These are phyloP conservation scores for Nycticryphes semicollaris DNA, from an alignment of 2,113 vertebrate genomes.

Conservation along the genomic window DNA sequence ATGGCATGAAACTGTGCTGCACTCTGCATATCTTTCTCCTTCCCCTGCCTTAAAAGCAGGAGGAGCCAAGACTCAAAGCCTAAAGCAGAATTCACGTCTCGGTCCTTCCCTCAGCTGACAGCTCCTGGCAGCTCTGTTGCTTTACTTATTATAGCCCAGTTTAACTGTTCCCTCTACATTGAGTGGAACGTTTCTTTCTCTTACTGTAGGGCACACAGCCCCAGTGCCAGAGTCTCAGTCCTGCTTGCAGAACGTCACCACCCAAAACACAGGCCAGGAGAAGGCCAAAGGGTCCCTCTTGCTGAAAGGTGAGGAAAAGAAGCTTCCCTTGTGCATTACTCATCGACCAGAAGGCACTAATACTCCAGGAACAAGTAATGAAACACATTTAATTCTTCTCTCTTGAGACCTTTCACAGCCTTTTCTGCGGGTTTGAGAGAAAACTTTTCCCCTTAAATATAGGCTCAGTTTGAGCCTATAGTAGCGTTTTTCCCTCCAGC, in stretches of 20 bases:
- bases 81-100: neutral
- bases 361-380: constrained; percentile 53
- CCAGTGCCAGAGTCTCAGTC: constrained; percentile 14
- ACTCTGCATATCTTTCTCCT: neutral
- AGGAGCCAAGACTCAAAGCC: neutral
- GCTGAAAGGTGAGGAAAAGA: constrained; percentile 67
- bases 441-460: neutral
- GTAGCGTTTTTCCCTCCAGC: neutral
- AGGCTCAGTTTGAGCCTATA: neutral
- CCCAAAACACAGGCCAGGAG: neutral
- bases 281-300: neutral
- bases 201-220: neutral
- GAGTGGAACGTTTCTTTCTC: neutral
- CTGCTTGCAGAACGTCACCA: neutral
- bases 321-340: constrained; percentile 33
- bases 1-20: neutral
- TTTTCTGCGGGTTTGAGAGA: neutral
- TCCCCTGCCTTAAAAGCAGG: neutral
- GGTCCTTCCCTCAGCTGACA: neutral
- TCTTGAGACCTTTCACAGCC: neutral
- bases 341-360: neutral
- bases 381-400: constrained; percentile 45
- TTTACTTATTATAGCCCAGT: neutral
- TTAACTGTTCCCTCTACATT: neutral
- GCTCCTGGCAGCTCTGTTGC: neutral